These are phyloP conservation scores for Channa striata DNA, from an alignment of 2,797 vertebrate genomes.

Conservation along the genomic window DNA sequence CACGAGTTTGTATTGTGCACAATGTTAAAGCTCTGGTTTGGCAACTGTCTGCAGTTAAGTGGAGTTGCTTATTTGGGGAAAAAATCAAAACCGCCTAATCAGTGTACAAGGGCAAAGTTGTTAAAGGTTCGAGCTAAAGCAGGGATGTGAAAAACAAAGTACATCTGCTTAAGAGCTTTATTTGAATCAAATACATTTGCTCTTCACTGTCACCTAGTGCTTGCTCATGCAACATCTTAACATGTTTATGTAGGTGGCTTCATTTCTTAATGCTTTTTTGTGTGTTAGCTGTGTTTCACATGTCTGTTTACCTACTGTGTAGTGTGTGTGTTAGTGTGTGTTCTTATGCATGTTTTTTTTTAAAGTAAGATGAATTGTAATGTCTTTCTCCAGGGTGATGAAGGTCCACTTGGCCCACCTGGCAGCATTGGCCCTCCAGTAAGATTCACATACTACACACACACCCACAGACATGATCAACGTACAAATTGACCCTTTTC, in stretches of 20 bases:
- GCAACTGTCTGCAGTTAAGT: constrained; percentile 1
- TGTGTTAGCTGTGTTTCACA: constrained; percentile 40
- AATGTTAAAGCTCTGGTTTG: constrained; percentile 34
- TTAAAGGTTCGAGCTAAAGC: too few relatives aligned
- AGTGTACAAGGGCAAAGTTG: neutral
- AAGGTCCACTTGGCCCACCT: constrained; percentile 90
- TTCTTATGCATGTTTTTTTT: neutral
- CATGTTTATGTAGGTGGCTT: too few relatives aligned
- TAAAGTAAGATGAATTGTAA: constrained; percentile 26
- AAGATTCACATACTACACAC: constrained; percentile 66
- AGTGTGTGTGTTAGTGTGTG: neutral
- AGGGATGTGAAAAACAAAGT: neutral
- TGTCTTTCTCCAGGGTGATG: constrained; percentile 89
- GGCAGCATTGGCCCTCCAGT: constrained; percentile 90
- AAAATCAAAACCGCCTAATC: neutral
- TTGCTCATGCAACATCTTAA: too few relatives aligned
- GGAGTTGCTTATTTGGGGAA: constrained; percentile 13
- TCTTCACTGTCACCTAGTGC: too few relatives aligned
- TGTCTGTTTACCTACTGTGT: constrained; percentile 5
- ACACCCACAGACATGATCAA: neutral
- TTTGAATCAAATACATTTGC: neutral
- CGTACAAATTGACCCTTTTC: neutral
- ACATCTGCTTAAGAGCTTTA: neutral
- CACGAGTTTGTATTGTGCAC: constrained; percentile 46
- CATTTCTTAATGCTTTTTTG: constrained; percentile 25